Evolutionary conservation across 2,888 invertebrate genomes (phyloP).

Genomic region (Callimorpha dominula): DNA sequence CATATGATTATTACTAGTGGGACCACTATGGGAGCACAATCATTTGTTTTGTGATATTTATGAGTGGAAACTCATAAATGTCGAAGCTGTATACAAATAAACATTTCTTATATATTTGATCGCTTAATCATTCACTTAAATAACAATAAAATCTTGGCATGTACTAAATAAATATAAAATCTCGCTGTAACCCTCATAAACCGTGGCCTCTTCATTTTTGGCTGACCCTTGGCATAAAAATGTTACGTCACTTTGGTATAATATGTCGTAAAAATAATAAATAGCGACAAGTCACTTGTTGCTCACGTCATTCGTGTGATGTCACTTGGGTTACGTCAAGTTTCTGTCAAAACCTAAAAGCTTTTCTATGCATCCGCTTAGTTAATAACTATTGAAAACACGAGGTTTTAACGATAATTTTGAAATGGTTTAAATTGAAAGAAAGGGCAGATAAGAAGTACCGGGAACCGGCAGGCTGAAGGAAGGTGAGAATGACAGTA

Average conservation of each 20-base stretch:
- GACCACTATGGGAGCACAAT: no score
- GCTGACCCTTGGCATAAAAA: slow-evolving; percentile 39
- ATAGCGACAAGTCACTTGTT: slow-evolving; percentile 45
- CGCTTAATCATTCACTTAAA: slow-evolving; percentile 3
- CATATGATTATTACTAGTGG: no score
- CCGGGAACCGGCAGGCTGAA: no score
- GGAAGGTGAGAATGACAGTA: no score
- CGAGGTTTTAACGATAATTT: no score
- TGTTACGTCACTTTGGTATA: slow-evolving; percentile 30
- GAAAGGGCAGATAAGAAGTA: no score
- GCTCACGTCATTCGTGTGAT: slow-evolving; percentile 24
- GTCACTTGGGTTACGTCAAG: slow-evolving; percentile 26
- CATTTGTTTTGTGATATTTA: no score
- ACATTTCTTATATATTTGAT: background rate
- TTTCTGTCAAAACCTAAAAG: slow-evolving; percentile 18
- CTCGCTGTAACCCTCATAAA: slow-evolving; percentile 7
- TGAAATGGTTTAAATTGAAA: no score
- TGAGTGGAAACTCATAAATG: background rate
- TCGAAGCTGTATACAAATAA: background rate
- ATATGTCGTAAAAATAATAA: slow-evolving; percentile 42
- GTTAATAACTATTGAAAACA: no score
- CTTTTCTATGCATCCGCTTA: background rate
- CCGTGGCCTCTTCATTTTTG: slow-evolving; percentile 35
- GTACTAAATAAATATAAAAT: slow-evolving; percentile 27
- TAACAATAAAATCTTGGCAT: slow-evolving; percentile 19